Base-by-base conservation (phyloP, 2,797 vertebrate genomes). In the Siniperca scherzeri region DNA sequence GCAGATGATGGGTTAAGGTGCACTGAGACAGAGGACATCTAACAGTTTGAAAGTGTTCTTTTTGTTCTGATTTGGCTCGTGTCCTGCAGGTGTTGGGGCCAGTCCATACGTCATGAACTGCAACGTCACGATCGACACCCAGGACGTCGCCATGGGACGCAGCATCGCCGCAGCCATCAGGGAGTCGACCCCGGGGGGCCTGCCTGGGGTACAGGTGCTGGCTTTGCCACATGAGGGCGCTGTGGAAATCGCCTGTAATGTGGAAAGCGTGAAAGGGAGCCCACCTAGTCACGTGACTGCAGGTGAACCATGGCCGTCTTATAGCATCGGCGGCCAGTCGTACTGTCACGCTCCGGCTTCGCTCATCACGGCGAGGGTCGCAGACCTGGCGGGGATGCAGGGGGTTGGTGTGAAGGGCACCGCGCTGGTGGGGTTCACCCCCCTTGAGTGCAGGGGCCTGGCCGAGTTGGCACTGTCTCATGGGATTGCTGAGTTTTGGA, bases 61-160 rank as follows among this genome's bases (percentile, higher is more conserved):
- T 21, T 9, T 19, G 25, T 17, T 73, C 16, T 70, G 52, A n/a
- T 27, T 68, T 0, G 36, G 4, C 55, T 65, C 17, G 1, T 83
- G 36, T 73, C 7, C 36, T 83, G 27, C 80, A 97, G 95, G 95
- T 59, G 84, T 96, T 0, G 95, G 96, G 4, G 90, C 94, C 55
- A 91, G 95, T 70, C 95, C 91, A 0, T 96, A 95, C 9, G 95
- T 97, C 78, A 96, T 94, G 95, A 97, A 96, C 91, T 97, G 96
- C 88, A 97, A 92, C 1, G 91, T 97, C 76, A 96, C 96, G 1
- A 90, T 96, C 65, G 91, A 95, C 84, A 95, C 95, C 22, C 91
- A 91, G 84, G 96, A 97, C 77, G 1, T 96, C 53, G 14, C 78
- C 33, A 2, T 90, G 7, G 96, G 94, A 55, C 95, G 87, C 78